A percentile compares a stretch with the other conserved stretches of the same genome.
Evolutionary conservation across 1,140 invertebrate species (phyloP).

Genomic region (Hycleus phaleratus): DNA sequence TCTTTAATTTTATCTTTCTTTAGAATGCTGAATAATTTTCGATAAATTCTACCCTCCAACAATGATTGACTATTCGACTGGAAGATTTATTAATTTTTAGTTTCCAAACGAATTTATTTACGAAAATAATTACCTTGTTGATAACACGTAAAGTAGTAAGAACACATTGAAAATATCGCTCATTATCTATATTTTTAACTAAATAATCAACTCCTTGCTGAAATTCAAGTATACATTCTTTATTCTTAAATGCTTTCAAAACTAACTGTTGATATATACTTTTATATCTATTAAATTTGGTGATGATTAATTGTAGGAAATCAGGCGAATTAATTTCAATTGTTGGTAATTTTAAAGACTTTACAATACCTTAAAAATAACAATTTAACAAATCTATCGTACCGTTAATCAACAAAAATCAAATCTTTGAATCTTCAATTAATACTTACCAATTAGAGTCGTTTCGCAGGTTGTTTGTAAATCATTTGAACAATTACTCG

Average conservation of each 20-base stretch:
- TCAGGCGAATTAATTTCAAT: constrained; percentile 3
- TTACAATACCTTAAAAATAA: constrained; percentile 5
- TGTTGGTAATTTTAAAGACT: constrained; percentile 6
- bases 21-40: neutral
- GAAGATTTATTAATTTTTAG: too few species aligned
- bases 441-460: constrained; percentile 16
- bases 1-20: constrained; percentile 2
- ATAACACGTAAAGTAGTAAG: constrained; percentile 11
- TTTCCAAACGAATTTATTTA: too few species aligned
- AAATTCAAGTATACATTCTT: constrained; percentile 17
- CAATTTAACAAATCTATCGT: too few species aligned
- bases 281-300: constrained; percentile 16
- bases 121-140: too few species aligned
- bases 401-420: too few species aligned
- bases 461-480: constrained; percentile 16
- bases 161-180: constrained; percentile 14
- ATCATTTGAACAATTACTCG: constrained; percentile 8
- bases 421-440: too few species aligned
- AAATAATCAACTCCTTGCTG: constrained; percentile 10
- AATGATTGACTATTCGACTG: too few species aligned
- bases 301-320: constrained; percentile 4
- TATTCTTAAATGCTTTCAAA: constrained; percentile 24
- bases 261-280: constrained; percentile 17
- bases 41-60: too few species aligned
- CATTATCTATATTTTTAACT: constrained; percentile 4